Base-by-base conservation (phyloP, 2,888 invertebrate genomes). In the Nesidiocoris tenuis region DNA sequence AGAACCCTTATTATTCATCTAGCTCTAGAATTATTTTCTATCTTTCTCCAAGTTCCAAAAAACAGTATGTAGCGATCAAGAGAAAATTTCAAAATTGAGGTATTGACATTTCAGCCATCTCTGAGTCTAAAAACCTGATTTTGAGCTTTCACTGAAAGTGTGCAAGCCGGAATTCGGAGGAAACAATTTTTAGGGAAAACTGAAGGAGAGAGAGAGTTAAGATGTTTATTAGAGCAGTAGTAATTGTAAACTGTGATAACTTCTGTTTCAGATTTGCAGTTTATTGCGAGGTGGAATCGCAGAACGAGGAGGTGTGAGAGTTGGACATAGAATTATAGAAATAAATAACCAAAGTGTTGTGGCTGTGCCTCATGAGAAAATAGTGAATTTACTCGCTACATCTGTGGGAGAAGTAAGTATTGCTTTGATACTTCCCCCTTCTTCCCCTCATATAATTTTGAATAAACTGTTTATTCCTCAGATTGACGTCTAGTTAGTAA, bases 281-380 rank as follows among this genome's bases (percentile, higher is more conserved):
- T 87, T 99, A 80, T 87, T 99, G 78, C 90, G 99, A 81, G 99
- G 99, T 74, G 99, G 99, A 61, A 99, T 99, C 81, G 99, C 99
- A 64, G 99, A 99, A 86, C 88, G 99, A 80, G 99, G 99, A 77
- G 99, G 99, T 56, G 98, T 99, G 77, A 90, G 99, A 80, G 98
- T 99, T 5, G 99, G 99, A 0, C 99, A 99, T 86, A 90, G 99
- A 82, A 99, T 99, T 84, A 99, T 99, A 82, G 99, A 99, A 89
- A 99, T 99, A 83, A 99, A 99, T 88, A 93, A 96, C 85, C 97
- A 98, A 87, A 98, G 98, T 86, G 98, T 99, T 74, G 99, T 99
- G 74, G 99, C 99, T 79, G 98, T 99, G 79, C 97, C 98, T 80
- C 99, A 99, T 87, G 99, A 99, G 85, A 94, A 96, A 84, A 99